Evolutionary conservation across 2,888 invertebrate genomes (phyloP).

Genomic region (Leptinotarsa juncta): DNA sequence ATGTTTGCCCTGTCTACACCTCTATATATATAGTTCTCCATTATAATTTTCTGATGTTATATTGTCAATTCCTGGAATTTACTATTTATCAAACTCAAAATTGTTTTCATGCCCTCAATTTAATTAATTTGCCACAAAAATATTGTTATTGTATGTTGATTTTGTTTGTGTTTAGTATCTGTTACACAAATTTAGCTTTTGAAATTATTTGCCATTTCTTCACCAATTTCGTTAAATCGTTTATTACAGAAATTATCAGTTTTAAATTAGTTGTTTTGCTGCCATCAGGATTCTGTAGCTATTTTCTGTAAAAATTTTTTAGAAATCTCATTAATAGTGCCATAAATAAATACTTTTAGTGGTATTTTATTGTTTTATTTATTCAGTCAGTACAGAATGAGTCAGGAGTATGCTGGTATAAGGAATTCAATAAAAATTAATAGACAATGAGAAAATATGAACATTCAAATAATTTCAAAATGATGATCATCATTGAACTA

Average conservation of each 20-base stretch:
- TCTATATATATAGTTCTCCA: too few relatives aligned
- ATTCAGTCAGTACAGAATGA: background rate
- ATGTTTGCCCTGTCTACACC: too few relatives aligned
- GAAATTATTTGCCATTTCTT: background rate
- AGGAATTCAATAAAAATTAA: too few relatives aligned
- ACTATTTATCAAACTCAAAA: background rate
- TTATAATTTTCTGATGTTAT: background rate
- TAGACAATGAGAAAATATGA: too few relatives aligned
- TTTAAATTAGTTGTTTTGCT: background rate
- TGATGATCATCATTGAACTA: too few relatives aligned
- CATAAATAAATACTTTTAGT: background rate
- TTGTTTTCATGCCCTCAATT: background rate
- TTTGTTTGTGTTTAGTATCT: background rate
- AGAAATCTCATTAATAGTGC: background rate
- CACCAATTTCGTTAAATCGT: background rate
- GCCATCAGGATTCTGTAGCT: background rate
- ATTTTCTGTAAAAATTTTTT: background rate
- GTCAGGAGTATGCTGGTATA: too few relatives aligned
- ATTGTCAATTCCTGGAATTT: background rate
- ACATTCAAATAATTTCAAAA: too few relatives aligned
- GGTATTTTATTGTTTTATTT: background rate
- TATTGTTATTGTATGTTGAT: too few relatives aligned
- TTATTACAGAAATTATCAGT: background rate
- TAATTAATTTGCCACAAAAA: background rate
- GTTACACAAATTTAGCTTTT: background rate